These are phyloP conservation scores for Pristis pectinata DNA, from an alignment of 2,797 vertebrate genomes.

Conservation along the genomic window DNA sequence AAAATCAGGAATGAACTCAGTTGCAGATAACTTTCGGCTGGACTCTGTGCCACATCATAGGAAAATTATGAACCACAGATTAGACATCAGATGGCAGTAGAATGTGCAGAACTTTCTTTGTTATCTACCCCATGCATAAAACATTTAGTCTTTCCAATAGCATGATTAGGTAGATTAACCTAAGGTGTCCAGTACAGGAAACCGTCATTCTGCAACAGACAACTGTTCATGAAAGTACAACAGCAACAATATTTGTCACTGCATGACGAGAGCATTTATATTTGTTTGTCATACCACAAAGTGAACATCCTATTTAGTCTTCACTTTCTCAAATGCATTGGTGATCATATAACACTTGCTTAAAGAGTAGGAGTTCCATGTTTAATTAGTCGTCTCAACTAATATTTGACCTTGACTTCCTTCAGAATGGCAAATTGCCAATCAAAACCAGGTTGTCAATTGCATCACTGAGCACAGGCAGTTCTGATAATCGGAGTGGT, in stretches of 20 bases:
- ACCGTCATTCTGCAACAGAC: neutral
- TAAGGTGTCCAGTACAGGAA: neutral
- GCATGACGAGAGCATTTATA: neutral
- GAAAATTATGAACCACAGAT: neutral
- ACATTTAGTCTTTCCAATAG: neutral
- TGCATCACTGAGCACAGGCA: neutral
- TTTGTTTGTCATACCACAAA: too few relatives aligned
- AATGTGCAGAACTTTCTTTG: neutral
- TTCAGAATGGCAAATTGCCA: slow-evolving; percentile 18
- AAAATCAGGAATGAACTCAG: neutral
- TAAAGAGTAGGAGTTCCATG: neutral
- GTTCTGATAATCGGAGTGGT: neutral
- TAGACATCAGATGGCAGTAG: neutral
- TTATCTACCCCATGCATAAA: too few relatives aligned
- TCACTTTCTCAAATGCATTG: neutral
- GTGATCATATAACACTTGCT: neutral
- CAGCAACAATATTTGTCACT: neutral
- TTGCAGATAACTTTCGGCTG: neutral
- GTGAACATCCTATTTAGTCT: neutral
- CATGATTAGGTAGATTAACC: neutral
- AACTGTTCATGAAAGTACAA: neutral
- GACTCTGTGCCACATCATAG: neutral
- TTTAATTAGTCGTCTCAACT: neutral
- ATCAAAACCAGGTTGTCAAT: slow-evolving; percentile 3
- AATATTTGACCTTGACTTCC: neutral